A percentile compares a stretch with the other conserved stretches of the same genome.
phyloP scores from a whole-genome alignment of 2,797 vertebrate genomes.

The Nyctalus aviator region DNA sequence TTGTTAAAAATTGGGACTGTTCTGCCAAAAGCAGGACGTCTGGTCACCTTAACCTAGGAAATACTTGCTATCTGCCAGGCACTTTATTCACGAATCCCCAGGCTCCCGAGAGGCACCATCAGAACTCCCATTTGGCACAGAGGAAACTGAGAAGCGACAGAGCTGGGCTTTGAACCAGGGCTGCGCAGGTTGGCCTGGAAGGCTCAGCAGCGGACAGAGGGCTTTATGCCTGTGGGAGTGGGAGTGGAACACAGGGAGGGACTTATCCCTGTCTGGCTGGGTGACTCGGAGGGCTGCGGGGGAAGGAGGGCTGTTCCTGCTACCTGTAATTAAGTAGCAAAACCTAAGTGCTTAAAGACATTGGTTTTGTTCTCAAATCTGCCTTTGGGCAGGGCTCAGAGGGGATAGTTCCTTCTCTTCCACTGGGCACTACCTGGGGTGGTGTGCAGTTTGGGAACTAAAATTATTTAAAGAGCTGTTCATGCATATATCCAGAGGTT shows the following conservation, averaged over 20 bases:
- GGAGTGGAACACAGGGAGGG: not conserved
- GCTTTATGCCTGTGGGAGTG: not conserved
- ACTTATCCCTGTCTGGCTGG: not conserved
- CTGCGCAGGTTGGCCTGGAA: not conserved
- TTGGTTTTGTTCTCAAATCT: conserved; percentile 24
- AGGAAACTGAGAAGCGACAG: not conserved
- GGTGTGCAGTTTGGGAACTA: not conserved
- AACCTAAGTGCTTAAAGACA: conserved; percentile 3
- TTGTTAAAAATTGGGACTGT: too few species aligned
- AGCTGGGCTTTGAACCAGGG: not conserved
- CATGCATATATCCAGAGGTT: not conserved
- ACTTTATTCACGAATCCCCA: not conserved
- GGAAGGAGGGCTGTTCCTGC: not conserved
- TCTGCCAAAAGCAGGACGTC: too few species aligned
- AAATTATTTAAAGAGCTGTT: not conserved
- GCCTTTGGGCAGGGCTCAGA: not conserved
- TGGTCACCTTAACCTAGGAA: too few species aligned
- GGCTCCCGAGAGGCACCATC: not conserved
- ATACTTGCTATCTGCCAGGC: not conserved
- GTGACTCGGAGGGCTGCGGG: not conserved
- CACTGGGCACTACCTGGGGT: not conserved
- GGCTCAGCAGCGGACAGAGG: not conserved
- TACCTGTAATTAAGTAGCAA: not conserved
- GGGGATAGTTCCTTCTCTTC: not conserved
- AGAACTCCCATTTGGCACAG: not conserved